A percentile compares a stretch with the other conserved stretches of the same genome.
Conservation (phyloP, 30 jellyfish, hydroid and myxozoan species). For the Aurelia sp. region DNA sequence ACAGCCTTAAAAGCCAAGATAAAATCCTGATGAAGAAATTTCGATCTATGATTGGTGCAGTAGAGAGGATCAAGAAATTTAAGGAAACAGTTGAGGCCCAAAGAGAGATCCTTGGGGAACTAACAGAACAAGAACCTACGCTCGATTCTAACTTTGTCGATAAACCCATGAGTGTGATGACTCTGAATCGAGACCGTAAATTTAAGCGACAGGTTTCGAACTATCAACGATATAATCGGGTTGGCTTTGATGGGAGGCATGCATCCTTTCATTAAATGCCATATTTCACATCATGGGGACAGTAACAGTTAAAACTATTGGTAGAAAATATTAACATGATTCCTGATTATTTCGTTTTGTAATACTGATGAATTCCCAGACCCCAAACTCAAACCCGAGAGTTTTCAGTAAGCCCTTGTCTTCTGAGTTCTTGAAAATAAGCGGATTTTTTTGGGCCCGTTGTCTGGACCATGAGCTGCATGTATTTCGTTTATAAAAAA, state of each 20-base stretch:
- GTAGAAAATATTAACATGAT: too few relatives aligned
- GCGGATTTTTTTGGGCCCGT: too few relatives aligned
- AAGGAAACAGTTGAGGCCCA: slow-evolving; percentile 42
- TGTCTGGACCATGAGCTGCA: too few relatives aligned
- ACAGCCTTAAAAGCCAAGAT: slow-evolving; percentile 32
- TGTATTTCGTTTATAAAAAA: too few relatives aligned
- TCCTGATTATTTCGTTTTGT: too few relatives aligned
- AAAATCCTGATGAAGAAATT: slow-evolving; percentile 38
- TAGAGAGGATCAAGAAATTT: slow-evolving; percentile 27
- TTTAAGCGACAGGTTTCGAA: slow-evolving; percentile 28
- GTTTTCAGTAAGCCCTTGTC: too few relatives aligned
- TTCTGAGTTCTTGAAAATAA: too few relatives aligned
- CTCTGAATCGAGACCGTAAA: slow-evolving; percentile 2
- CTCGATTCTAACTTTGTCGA: slow-evolving; percentile 23
- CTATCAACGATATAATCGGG: slow-evolving; percentile 38
- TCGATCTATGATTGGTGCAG: slow-evolving; percentile 33
- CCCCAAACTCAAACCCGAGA: too few relatives aligned
- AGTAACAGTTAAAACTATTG: too few relatives aligned
- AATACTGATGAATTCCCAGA: too few relatives aligned
- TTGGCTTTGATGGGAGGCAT: slow-evolving; percentile 40
- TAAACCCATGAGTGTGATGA: slow-evolving; percentile 7
- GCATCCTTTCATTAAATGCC: slow-evolving; percentile 20
- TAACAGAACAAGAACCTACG: slow-evolving; percentile 4
- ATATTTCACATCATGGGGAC: not conserved
- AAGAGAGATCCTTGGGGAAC: slow-evolving; percentile 24